Conservation (phyloP, 2,113 vertebrate species). For the Talpa occidentalis region DNA sequence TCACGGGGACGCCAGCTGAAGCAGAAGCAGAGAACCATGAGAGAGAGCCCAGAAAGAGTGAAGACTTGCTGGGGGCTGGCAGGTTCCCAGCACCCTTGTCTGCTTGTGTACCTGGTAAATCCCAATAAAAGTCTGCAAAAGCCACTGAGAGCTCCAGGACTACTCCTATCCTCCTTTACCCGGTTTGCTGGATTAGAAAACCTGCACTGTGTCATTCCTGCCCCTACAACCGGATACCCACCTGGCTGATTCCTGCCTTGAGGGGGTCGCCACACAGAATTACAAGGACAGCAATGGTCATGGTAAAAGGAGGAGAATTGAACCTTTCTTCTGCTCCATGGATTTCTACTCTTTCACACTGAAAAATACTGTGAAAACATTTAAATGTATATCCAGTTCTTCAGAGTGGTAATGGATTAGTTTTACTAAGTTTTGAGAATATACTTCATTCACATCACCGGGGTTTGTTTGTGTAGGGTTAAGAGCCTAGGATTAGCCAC, state of each 20-base stretch:
- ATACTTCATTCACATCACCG: neutral
- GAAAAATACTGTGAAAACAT: constrained; percentile 7
- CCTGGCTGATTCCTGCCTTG: neutral
- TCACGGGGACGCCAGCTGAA: too few species aligned
- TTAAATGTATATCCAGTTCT: neutral
- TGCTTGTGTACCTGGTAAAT: too few species aligned
- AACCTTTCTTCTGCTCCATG: constrained; percentile 21
- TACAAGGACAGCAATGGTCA: neutral
- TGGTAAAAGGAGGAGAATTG: neutral
- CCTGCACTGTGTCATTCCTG: too few species aligned
- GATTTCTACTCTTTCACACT: neutral
- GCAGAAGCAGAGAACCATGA: too few species aligned
- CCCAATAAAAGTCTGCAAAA: too few species aligned
- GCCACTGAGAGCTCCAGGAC: too few species aligned
- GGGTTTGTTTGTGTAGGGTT: neutral
- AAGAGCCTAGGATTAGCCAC: constrained; percentile 17
- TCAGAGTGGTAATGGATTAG: neutral
- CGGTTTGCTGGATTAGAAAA: too few species aligned
- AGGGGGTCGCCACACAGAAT: neutral
- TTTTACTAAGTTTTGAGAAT: neutral
- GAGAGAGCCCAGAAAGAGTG: too few species aligned
- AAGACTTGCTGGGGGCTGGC: too few species aligned
- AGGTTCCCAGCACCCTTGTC: too few species aligned
- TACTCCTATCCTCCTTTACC: too few species aligned
- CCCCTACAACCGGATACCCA: neutral